A percentile compares a stretch with the other conserved stretches of the same genome.
Evolutionary conservation across 2,888 invertebrate genomes (phyloP).

Genomic region (Drosophila cognata): DNA sequence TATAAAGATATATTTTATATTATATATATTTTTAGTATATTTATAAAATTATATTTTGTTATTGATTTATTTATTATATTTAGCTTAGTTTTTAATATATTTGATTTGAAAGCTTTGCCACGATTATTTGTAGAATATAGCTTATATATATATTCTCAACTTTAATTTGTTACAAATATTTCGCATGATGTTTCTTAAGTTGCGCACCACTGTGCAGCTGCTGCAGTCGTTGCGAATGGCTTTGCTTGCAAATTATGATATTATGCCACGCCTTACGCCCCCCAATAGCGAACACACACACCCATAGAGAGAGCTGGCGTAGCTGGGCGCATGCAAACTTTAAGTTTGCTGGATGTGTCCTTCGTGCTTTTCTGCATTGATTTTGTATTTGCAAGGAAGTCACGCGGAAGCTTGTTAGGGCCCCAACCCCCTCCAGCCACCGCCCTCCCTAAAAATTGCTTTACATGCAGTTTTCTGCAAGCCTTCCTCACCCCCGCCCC

Average conservation of each 20-base stretch:
- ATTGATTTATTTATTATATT: too few species aligned
- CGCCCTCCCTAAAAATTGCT: constrained; percentile 63
- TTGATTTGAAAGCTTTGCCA: neutral
- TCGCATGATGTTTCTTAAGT: neutral
- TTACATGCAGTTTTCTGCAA: constrained; percentile 73
- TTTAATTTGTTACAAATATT: neutral
- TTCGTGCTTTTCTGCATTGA: constrained; percentile 70
- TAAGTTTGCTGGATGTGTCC: constrained; percentile 70
- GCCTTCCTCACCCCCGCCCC: constrained; percentile 5
- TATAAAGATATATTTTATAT: too few species aligned
- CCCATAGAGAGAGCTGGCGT: constrained; percentile 1
- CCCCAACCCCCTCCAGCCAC: constrained; percentile 1
- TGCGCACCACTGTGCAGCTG: constrained; percentile 35
- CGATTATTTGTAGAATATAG: neutral
- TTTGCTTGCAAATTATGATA: constrained; percentile 76
- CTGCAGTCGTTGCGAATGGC: constrained; percentile 34
- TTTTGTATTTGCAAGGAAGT: constrained; percentile 76
- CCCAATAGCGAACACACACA: constrained; percentile 12
- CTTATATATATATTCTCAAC: neutral
- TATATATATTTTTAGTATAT: too few species aligned
- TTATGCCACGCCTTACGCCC: constrained; percentile 55
- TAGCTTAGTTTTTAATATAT: neutral
- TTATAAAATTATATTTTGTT: too few species aligned
- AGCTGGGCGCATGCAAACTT: constrained; percentile 57
- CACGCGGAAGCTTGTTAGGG: constrained; percentile 78